phyloP scores from a whole-genome alignment of 2,113 vertebrate species.

The Elachura formosa region DNA sequence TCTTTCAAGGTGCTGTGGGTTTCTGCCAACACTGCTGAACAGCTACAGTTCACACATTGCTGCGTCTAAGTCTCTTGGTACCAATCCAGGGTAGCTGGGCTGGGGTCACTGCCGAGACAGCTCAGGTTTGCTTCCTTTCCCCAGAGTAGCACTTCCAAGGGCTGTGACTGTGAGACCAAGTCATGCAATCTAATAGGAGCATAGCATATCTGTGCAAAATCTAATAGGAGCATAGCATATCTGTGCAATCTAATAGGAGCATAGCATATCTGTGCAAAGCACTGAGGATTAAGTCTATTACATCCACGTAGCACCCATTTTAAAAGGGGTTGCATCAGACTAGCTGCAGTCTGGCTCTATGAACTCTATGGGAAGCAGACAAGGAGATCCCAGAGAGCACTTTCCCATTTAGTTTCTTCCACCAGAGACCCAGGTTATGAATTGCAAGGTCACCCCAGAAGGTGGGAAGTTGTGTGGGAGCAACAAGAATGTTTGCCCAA shows the following conservation, averaged over 20 bases:
- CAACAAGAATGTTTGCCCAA: neutral
- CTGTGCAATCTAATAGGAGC: neutral
- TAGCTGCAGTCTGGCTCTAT: neutral
- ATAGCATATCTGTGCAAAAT: neutral
- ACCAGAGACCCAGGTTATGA: neutral
- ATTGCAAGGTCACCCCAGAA: neutral
- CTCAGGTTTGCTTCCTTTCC: neutral
- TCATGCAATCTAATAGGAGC: neutral
- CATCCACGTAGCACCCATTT: neutral
- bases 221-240: neutral
- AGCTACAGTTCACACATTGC: neutral
- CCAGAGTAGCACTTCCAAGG: neutral
- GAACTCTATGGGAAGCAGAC: neutral
- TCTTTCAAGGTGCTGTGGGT: neutral
- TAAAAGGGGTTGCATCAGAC: neutral
- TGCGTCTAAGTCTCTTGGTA: neutral
- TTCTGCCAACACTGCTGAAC: neutral
- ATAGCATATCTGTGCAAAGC: neutral
- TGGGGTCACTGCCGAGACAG: neutral
- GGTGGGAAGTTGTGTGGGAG: neutral
- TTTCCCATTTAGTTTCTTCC: neutral
- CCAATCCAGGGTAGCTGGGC: neutral
- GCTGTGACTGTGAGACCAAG: neutral
- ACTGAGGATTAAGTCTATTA: accelerated
- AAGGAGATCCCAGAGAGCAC: neutral